Conservation (phyloP, 1,140 invertebrate species). For the Pissodes strobi region DNA sequence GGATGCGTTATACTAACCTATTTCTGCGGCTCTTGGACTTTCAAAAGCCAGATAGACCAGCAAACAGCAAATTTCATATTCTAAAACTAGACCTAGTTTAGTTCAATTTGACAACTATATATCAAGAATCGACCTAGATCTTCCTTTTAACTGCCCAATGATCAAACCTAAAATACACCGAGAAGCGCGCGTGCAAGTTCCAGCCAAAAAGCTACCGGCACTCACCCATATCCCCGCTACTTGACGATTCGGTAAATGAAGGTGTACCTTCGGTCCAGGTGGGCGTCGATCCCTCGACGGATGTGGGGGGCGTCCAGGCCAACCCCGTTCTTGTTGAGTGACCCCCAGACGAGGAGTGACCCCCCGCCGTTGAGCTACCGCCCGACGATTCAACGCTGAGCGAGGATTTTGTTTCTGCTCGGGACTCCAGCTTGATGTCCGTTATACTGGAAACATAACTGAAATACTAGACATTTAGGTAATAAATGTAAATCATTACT, state of each 20-base stretch:
- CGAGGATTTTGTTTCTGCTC: slow-evolving; percentile 70
- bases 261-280: slow-evolving; percentile 98
- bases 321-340: slow-evolving; percentile 60
- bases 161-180: slow-evolving; percentile 3
- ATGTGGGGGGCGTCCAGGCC: slow-evolving; percentile 85
- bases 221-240: slow-evolving; percentile 87
- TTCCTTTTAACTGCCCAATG: neutral
- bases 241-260: slow-evolving; percentile 94
- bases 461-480: slow-evolving; percentile 2
- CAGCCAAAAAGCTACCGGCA: slow-evolving; percentile 43
- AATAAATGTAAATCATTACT: too few species aligned
- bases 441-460: slow-evolving; percentile 57
- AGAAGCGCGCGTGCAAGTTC: slow-evolving; percentile 19
- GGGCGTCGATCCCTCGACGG: slow-evolving; percentile 90
- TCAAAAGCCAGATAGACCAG: too few species aligned
- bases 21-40: too few species aligned
- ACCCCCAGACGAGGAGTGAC: slow-evolving; percentile 56
- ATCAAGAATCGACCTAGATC: too few species aligned
- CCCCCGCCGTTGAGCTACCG: slow-evolving; percentile 56
- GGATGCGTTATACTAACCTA: too few species aligned
- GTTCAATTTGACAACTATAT: too few species aligned
- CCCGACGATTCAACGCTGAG: slow-evolving; percentile 66
- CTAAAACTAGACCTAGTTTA: too few species aligned
- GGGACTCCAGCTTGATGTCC: slow-evolving; percentile 63
- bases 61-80: too few species aligned